Evolutionary conservation across 2,797 vertebrate genomes (phyloP), one percentile per base, ranked within the genome.

Genomic region (Toxotes lorentzi): DNA sequence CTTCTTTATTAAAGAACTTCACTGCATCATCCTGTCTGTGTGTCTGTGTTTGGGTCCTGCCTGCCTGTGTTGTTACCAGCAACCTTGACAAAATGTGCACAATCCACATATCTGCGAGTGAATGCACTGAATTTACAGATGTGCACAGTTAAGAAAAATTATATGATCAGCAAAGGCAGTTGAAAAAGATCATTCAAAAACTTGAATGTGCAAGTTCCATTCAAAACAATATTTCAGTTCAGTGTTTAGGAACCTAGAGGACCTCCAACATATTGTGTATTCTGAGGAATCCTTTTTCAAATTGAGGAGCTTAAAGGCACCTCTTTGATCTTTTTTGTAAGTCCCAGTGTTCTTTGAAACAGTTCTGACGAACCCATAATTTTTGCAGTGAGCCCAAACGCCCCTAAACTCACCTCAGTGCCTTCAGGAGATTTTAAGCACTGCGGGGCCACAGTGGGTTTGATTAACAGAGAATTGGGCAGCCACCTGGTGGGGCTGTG

Each of bases 401-500:
- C 38, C 76, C 70, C 75, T 56, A 16, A 69, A 64, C 57, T 51
- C 72, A 86, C 85, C 64, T 74, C 82, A 48, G 63, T 0, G 24
- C 41, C 47, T 67, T 73, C 30, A 48, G 76, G 64, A 74, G 43
- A 43, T 63, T 54, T 30, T 1, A 4, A 67, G 40, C 60, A 0
- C 71, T 38, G 34, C 2, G 1, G 58, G 73, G 69, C 65, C 59
- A 23, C 56, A 45, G 76, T 40, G 74, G 75, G 56, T 48, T 60
- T 13, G 56, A 43, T 13, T 51, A 34, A 38, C 35, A 43, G 66
- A 70, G 82, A 56, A 40, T 53, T 2, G 17, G 56, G 64, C 56
- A 70, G 60, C 88, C 92, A 91, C 90, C 89, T 88, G 91, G 88
- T 91, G 93, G 92, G 73, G 89, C 89, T 94, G 86, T 88, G 86